These are phyloP conservation scores for Cisticola juncidis DNA, from an alignment of 2,113 vertebrate species.

Conservation along the genomic window DNA sequence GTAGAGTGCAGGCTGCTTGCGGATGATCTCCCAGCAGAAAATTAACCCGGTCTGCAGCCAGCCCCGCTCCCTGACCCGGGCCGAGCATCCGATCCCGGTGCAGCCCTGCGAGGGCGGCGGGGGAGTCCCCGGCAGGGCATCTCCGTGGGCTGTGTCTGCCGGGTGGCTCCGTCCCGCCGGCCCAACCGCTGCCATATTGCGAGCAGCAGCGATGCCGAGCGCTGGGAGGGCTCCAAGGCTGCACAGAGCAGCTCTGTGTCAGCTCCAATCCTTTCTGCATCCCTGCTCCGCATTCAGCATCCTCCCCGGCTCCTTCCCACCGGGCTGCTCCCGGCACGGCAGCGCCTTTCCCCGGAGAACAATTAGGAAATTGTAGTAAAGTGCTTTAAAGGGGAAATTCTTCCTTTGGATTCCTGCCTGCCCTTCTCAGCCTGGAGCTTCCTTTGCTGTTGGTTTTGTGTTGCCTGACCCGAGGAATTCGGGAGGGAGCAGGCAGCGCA, in stretches of 20 bases:
- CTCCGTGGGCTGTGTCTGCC: neutral
- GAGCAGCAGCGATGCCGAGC: neutral
- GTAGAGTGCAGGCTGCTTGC: neutral
- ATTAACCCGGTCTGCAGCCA: neutral
- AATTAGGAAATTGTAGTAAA: neutral
- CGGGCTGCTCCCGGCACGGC: neutral
- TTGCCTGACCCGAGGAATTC: too few species aligned
- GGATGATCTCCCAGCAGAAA: neutral
- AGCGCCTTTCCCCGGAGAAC: neutral
- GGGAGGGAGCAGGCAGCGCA: neutral
- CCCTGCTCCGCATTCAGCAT: neutral
- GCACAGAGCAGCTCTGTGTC: slow-evolving; percentile 44
- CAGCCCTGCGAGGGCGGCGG: fast-evolving
- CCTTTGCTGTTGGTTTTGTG: neutral
- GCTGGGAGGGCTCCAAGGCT: slow-evolving; percentile 40
- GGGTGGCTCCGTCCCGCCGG: neutral
- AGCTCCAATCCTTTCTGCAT: slow-evolving; percentile 38
- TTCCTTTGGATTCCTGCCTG: neutral
- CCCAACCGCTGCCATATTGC: slow-evolving; percentile 30
- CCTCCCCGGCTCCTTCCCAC: neutral
- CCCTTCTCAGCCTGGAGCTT: neutral
- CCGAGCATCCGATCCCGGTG: neutral
- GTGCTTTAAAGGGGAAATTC: neutral
- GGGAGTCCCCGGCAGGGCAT: neutral
- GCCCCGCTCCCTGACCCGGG: neutral